Evolutionary conservation across 2,797 vertebrate species (phyloP).

Genomic region (Gymnocypris eckloni): DNA sequence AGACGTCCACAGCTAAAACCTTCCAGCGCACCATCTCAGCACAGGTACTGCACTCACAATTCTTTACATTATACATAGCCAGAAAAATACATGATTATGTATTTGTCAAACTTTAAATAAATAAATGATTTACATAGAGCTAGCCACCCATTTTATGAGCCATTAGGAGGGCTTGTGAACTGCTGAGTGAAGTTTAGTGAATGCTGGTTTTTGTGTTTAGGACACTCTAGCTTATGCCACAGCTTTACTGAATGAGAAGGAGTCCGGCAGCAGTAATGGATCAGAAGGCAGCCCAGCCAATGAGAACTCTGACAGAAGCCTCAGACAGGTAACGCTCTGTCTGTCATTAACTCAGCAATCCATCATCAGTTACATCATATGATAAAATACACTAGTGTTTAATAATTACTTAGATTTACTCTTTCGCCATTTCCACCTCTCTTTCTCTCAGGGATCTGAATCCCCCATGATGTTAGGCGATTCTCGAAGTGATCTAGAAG

Average conservation of each 20-base stretch:
- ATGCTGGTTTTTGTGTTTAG: conserved; percentile 69
- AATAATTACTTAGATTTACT: background rate
- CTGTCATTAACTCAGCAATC: conserved; percentile 2
- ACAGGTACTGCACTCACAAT: conserved; percentile 80
- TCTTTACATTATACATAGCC: background rate
- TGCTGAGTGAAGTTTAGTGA: background rate
- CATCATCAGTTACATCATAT: background rate
- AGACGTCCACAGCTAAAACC: conserved; percentile 98
- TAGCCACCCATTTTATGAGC: background rate
- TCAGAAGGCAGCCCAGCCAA: conserved; percentile 97
- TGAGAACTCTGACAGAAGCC: conserved; percentile 90
- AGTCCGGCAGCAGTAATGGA: conserved; percentile 98
- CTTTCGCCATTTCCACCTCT: background rate
- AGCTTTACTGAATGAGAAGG: conserved; percentile 96
- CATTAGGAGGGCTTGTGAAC: background rate
- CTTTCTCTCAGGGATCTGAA: conserved; percentile 86
- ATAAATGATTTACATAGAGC: no score
- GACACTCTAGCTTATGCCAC: conserved; percentile 97
- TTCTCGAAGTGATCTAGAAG: conserved; percentile 95
- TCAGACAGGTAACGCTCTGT: conserved; percentile 86
- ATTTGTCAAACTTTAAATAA: background rate
- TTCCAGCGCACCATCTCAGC: conserved; percentile 99
- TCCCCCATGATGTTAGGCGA: conserved; percentile 99
- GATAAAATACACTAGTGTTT: background rate
- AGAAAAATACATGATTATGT: background rate